Evolutionary conservation across 2,888 invertebrate genomes (phyloP).

Genomic region (Entomobrya multifasciata): DNA sequence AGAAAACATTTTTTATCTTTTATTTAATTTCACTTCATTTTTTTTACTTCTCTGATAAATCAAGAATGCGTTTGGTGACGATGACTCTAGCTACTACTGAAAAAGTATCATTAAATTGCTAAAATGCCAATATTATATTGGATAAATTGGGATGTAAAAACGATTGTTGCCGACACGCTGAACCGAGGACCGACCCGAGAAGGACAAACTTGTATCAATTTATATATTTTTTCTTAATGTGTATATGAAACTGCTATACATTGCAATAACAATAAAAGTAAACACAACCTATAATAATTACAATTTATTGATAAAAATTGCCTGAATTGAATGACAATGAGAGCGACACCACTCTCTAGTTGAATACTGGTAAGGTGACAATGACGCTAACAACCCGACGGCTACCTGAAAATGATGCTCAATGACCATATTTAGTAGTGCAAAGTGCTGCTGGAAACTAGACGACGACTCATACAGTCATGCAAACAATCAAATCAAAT

Average conservation of each 20-base stretch:
- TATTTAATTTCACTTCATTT: conserved; percentile 3
- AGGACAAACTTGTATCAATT: too few species aligned
- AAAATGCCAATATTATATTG: too few species aligned
- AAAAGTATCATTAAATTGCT: too few species aligned
- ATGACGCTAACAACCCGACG: background rate
- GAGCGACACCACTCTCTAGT: background rate
- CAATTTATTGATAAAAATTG: conserved; percentile 1
- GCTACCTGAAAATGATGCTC: background rate
- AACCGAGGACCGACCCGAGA: background rate
- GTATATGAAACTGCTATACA: background rate
- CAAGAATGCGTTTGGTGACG: too few species aligned
- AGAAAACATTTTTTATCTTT: conserved; percentile 34
- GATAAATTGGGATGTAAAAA: background rate
- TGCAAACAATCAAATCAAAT: too few species aligned
- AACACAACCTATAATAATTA: conserved; percentile 25
- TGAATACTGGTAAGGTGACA: background rate
- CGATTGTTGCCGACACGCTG: conserved; percentile 31
- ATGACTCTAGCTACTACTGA: too few species aligned
- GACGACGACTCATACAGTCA: too few species aligned
- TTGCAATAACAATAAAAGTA: conserved; percentile 24
- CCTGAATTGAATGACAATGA: conserved; percentile 28
- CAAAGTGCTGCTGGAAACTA: conserved; percentile 33
- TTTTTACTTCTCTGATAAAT: background rate
- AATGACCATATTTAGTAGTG: conserved; percentile 31
- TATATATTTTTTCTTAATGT: too few species aligned